Base-by-base conservation (phyloP, 2,888 invertebrate species). In the Apeira syringaria region DNA sequence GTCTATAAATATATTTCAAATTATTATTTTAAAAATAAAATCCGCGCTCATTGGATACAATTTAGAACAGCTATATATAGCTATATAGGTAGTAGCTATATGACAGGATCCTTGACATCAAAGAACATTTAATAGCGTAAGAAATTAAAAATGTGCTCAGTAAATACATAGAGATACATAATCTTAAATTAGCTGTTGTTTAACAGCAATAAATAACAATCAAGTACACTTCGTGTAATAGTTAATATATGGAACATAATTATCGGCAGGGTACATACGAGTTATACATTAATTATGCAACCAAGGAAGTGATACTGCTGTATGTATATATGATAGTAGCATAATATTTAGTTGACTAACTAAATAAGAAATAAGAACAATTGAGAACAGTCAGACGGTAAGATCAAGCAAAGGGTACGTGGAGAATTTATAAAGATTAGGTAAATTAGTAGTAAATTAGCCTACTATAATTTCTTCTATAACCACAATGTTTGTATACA, bases 331-430 rank as follows among this genome's bases (percentile, higher is more conserved):
- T 12, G 20, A 22, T 28, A 20, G 7, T n/a, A n/a, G 0, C 13
- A 6, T 11, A 11, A 12, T 40, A 28, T 35, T 9, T 28, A 17
- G 33, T 11, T 2, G 17, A 24, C 5, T 10, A 33, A 40, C 28
- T 15, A 15, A 10, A 24, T 5, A 28, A 34, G 15, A 41, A 33
- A 29, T 41, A 30, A 33, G 12, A 12, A 33, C 26, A 15, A 33
- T 30, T 18, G 30, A 33, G 22, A 12, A 39, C 25, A 34, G 33
- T 30, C 32, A 40, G 18, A 37, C 9, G 29, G 24, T 8, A 30
- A 25, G 13, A 31, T 43, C 27, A 33, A 13, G 12, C 32, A 24
- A 43, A 50, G 48, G 48, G 40, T n/a, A n/a, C n/a, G n/a, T n/a
- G n/a, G n/a, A n/a, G n/a, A n/a, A n/a, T n/a, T n/a, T n/a, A n/a